Evolutionary conservation across 2,797 vertebrate genomes (phyloP), one percentile per base, ranked within the genome.

Genomic region (Thaleichthys pacificus): DNA sequence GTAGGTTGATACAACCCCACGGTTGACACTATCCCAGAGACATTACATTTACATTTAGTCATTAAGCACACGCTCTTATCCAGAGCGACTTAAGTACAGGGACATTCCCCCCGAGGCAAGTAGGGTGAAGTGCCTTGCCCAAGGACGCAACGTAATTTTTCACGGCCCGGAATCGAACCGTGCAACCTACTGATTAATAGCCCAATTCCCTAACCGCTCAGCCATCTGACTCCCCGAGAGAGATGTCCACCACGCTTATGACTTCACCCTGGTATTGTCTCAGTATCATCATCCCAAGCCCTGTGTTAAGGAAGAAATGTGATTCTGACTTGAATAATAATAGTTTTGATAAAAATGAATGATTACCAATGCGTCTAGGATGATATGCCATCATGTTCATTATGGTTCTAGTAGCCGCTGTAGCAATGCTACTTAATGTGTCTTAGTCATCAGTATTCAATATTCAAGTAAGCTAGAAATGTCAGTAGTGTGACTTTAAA

Each of bases 1-100:
- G 93, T 94, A 87, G 89, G 92, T 0, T 67, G 2, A 21, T 47
- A 47, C 22, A 30, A 38, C 28, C 8, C 9, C 0, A 32, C 21
- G 24, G 19, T 70, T 32, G 66, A 42, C 66, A 58, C 17, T 22
- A 12, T 21, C 38, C 8, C 38, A 6, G 24, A 32, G 24, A 56
- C 65, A 32, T 15, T 7, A 30, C 4, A 28, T 28, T 28, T 28
- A 28, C 28, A 30, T 30, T 30, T 30, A 30, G 28, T 30, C 28
- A 30, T 30, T 30, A 0, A 30, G 28, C 28, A 4, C 4, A 30
- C 4, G 3, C 28, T 30, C 28, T 30, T 30, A 30, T 30, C 28
- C 28, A 30, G 28, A 4, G 28, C 28, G 28, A 30, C 28, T 30
- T 30, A 30, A 30, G 28, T 30, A 30, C 28, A 30, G 28, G 28